These are phyloP conservation scores for Smittia aterrima DNA, from an alignment of 2,888 invertebrate genomes.

Conservation along the genomic window DNA sequence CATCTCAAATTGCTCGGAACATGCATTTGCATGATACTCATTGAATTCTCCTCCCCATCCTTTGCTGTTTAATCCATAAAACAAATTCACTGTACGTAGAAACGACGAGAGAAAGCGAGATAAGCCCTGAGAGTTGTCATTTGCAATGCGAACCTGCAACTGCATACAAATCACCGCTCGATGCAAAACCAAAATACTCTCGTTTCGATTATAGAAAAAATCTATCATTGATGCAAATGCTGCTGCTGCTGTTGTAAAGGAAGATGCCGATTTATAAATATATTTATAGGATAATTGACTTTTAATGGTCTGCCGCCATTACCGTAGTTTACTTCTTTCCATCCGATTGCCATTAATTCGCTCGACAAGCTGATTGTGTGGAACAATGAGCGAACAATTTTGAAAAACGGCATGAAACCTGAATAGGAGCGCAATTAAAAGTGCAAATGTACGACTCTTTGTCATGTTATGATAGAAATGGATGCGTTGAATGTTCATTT, in stretches of 20 bases:
- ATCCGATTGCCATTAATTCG: neutral
- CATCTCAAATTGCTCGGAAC: conserved; percentile 22
- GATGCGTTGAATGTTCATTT: too few species aligned
- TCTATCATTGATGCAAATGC: conserved; percentile 8
- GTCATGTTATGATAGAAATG: too few species aligned
- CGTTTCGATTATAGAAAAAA: neutral
- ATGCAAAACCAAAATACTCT: neutral
- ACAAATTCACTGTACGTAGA: conserved; percentile 11
- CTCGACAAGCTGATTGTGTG: neutral
- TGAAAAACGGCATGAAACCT: too few species aligned
- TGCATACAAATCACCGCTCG: neutral
- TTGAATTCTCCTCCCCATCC: neutral
- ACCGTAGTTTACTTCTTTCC: neutral
- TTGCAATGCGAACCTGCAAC: conserved; percentile 19
- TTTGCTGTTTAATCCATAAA: conserved; percentile 11
- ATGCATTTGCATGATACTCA: conserved; percentile 29
- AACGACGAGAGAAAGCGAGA: neutral
- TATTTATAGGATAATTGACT: conserved; percentile 41
- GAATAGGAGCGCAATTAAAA: too few species aligned
- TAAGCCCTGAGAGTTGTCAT: conserved; percentile 20
- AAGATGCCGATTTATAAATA: conserved; percentile 17
- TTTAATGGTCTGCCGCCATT: conserved; percentile 33
- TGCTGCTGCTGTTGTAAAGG: neutral
- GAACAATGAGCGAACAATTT: neutral
- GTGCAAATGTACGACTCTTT: too few species aligned